Evolutionary conservation across 2,113 vertebrate species (phyloP).

Genomic region (Halichoerus grypus): DNA sequence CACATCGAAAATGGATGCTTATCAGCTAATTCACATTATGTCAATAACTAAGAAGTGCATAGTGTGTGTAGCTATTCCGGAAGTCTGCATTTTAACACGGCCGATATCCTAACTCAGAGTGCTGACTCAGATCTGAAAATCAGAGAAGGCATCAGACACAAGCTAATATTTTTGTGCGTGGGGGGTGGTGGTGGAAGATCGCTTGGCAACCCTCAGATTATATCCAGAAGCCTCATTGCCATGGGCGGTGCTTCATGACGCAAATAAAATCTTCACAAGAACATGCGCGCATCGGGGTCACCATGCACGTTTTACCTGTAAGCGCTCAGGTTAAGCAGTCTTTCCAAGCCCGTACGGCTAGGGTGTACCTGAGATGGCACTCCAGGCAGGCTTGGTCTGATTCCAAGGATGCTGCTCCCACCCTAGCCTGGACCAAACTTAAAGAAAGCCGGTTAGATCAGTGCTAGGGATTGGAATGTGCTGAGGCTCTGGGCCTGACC

Average conservation of each 20-base stretch:
- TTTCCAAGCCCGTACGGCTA: background rate
- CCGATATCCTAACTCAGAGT: background rate
- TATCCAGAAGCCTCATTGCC: background rate
- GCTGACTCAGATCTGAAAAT: background rate
- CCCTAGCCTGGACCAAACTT: background rate
- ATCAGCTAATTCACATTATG: background rate
- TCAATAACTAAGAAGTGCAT: background rate
- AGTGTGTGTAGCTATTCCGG: background rate
- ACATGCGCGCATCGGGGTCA: background rate
- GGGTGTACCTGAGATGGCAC: background rate
- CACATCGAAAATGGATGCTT: background rate
- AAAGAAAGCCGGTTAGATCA: background rate
- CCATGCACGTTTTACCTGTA: background rate
- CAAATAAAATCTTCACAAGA: background rate
- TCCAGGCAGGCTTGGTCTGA: background rate
- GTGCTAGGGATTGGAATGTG: fast-evolving
- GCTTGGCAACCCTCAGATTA: background rate
- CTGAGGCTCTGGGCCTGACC: background rate
- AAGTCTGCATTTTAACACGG: background rate
- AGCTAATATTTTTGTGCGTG: background rate
- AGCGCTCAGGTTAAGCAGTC: background rate
- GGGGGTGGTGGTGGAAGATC: too few species aligned
- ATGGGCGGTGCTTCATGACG: background rate
- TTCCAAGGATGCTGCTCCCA: background rate
- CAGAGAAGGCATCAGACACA: background rate